Conservation (phyloP, 2,888 invertebrate species). For the Ochropleura leucogaster region DNA sequence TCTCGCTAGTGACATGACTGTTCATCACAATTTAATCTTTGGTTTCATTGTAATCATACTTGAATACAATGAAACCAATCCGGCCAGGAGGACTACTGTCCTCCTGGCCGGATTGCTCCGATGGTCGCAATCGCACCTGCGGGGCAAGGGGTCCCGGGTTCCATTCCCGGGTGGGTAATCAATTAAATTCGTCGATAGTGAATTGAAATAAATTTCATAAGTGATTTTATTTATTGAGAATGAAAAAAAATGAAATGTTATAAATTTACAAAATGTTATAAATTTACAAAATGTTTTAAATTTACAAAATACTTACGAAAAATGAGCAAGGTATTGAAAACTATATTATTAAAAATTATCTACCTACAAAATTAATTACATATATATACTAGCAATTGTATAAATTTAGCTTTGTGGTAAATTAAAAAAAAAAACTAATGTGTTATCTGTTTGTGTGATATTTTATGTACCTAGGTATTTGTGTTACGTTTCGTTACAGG, state of each 20-base stretch:
- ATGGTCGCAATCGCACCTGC: too few relatives aligned
- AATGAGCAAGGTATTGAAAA: not conserved
- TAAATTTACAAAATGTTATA: not conserved
- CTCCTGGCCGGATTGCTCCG: not conserved
- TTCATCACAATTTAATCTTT: not conserved
- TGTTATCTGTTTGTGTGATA: slow-evolving; percentile 17
- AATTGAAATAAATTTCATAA: not conserved
- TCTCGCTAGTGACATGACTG: not conserved
- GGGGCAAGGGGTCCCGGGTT: too few relatives aligned
- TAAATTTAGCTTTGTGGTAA: not conserved
- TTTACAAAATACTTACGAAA: not conserved
- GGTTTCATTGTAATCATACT: not conserved
- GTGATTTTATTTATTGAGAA: not conserved
- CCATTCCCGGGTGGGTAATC: not conserved
- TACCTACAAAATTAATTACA: not conserved
- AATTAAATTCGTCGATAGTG: not conserved
- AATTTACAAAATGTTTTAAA: not conserved
- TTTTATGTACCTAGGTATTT: slow-evolving; percentile 7
- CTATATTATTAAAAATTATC: not conserved
- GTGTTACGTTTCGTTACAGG: not conserved
- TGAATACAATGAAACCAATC: too few relatives aligned
- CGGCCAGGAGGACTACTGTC: too few relatives aligned
- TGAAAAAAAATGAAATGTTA: too few relatives aligned
- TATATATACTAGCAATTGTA: not conserved
- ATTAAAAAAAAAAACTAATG: not conserved